phyloP scores from a whole-genome alignment of 2,113 vertebrate genomes.

The Oxygymnocypris stewartii region DNA sequence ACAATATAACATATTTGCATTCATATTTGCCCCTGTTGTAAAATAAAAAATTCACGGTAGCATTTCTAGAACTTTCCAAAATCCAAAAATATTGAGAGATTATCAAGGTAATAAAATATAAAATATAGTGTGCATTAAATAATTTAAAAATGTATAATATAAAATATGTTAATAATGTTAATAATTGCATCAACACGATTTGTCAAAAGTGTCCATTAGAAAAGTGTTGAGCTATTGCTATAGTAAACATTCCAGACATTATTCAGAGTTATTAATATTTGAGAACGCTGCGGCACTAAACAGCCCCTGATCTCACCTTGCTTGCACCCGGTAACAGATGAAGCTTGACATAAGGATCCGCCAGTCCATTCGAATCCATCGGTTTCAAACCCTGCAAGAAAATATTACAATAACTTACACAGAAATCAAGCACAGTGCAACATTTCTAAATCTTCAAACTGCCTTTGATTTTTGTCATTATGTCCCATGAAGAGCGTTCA shows the following conservation, averaged over 20 bases:
- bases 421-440: too few species aligned
- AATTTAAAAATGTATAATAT: too few species aligned
- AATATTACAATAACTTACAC: neutral
- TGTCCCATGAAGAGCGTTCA: neutral
- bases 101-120: too few species aligned
- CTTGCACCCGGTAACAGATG: conserved; percentile 83
- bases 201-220: neutral
- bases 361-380: conserved; percentile 82
- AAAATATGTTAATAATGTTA: too few species aligned
- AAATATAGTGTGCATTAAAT: neutral
- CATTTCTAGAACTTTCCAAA: too few species aligned
- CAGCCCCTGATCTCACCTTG: conserved; percentile 68
- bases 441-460: neutral
- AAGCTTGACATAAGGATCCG: conserved; percentile 83
- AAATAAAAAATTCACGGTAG: too few species aligned
- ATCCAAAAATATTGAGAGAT: too few species aligned
- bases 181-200: too few species aligned
- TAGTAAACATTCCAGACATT: neutral
- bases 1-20: too few species aligned
- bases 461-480: neutral
- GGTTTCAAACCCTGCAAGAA: conserved; percentile 77
- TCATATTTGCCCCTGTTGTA: too few species aligned
- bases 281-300: neutral
- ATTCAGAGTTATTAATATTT: neutral
- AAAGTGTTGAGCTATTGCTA: neutral